Base-by-base conservation (phyloP, 2,888 invertebrate species). In the Alviniconcha strummeri region DNA sequence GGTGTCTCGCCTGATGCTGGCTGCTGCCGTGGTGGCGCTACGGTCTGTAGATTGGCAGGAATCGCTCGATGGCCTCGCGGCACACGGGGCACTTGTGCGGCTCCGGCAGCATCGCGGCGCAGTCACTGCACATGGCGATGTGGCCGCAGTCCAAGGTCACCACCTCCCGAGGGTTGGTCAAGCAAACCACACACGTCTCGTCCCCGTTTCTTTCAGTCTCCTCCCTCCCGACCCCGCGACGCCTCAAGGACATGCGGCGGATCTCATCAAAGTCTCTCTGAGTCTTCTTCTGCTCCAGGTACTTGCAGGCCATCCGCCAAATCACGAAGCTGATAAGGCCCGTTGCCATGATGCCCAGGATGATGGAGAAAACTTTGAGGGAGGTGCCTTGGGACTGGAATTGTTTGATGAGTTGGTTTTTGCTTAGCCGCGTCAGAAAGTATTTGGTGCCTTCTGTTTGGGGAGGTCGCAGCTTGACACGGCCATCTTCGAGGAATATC, bases 121-220 rank as follows among this genome's bases (percentile, higher is more conserved):
- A 98, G 93, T 97, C 97, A 93, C 97, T 97, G 92, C 98, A 98
- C 57, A 98, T 94, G 90, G 97, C 97, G 8, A 98, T 96, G 93
- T 98, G 98, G 0, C 98, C 98, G 93, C 98, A 98, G 0, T 97
- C 97, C 86, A 98, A 94, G 82, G 98, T 94, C 89, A 98, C 96
- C 72, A 97, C 96, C 96, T 98, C 97, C 90, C 97, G 96, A 0
- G 97, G 97, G 94, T 97, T 97, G 84, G 95, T 95, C 69, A 96
- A 95, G 93, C 98, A 98, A n/a, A 98, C 96, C 54, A 97, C 96
- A 91, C 98, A 98, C 13, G 96, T 94, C 90, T 96, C 93, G 95
- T 84, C 95, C 57, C 78, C 83, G 72, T 81, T 13, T 55, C 85
- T 54, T 13, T 74, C 72, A 67, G 81, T 71, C 19, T 80, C 52